phyloP scores from a whole-genome alignment of 2,888 invertebrate genomes.

The Dorcus hopei region DNA sequence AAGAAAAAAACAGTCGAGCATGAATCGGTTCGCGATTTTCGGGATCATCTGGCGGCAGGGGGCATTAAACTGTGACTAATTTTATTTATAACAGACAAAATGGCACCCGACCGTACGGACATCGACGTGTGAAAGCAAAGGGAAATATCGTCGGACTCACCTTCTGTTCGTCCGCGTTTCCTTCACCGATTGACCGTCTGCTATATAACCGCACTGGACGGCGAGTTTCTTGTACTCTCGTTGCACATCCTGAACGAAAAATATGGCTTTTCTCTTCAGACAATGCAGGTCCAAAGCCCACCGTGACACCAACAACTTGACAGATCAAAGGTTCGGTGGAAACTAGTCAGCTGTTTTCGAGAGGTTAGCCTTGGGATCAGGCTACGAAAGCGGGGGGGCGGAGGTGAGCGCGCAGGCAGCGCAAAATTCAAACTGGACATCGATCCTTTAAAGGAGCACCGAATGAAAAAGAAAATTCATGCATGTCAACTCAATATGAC shows the following conservation, averaged over 20 bases:
- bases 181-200: slow-evolving; percentile 23
- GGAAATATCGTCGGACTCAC: slow-evolving; percentile 17
- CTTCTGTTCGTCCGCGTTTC: slow-evolving; percentile 23
- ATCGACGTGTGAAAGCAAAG: neutral
- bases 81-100: slow-evolving; percentile 33
- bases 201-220: slow-evolving; percentile 34
- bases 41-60: neutral
- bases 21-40: too few relatives aligned
- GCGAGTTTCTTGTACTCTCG: slow-evolving; percentile 26
- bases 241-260: slow-evolving; percentile 30
- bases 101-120: slow-evolving; percentile 27
- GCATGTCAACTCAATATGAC: too few relatives aligned
- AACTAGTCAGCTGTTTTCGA: slow-evolving; percentile 36
- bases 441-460: neutral
- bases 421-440: slow-evolving; percentile 14
- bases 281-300: slow-evolving; percentile 24
- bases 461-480: too few relatives aligned
- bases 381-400: neutral
- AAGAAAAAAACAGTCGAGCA: too few relatives aligned
- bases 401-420: slow-evolving; percentile 8
- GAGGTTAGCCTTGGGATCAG: slow-evolving; percentile 20
- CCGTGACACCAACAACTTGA: slow-evolving; percentile 20
- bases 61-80: slow-evolving; percentile 20
- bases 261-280: slow-evolving; percentile 25
- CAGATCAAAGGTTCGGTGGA: slow-evolving; percentile 30